Percentiles rank a stretch among this genome's conserved stretches.
Evolutionary conservation across 2,113 vertebrate species (phyloP).

Genomic region (Tinamus guttatus): DNA sequence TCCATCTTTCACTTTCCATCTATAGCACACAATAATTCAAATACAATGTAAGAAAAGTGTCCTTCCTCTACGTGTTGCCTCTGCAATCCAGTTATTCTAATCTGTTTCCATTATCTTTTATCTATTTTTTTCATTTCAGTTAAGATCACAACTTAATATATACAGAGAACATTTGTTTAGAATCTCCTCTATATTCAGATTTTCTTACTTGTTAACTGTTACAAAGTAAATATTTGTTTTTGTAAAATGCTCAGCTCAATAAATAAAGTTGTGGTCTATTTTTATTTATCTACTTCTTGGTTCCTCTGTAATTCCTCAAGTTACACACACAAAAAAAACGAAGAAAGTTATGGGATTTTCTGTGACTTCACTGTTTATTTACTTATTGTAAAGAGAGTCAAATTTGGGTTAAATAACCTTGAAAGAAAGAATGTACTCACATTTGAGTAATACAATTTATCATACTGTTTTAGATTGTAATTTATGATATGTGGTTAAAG

Average conservation of each 20-base stretch:
- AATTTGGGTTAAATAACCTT: background rate
- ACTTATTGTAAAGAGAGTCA: background rate
- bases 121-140: background rate
- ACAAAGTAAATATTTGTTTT: background rate
- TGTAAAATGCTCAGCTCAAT: background rate
- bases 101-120: background rate
- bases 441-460: background rate
- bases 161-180: background rate
- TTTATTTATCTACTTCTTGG: background rate
- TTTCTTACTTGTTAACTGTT: background rate
- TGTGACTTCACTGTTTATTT: slow-evolving; percentile 26
- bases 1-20: background rate
- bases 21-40: slow-evolving; percentile 18
- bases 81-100: slow-evolving; percentile 20
- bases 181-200: background rate
- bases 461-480: background rate
- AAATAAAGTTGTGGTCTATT: background rate
- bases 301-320: background rate
- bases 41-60: slow-evolving; percentile 19
- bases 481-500: background rate
- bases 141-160: background rate
- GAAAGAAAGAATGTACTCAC: background rate
- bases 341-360: background rate
- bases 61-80: background rate
- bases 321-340: background rate